Conservation (phyloP, 1,140 invertebrate species). For the Zaprionus capensis region DNA sequence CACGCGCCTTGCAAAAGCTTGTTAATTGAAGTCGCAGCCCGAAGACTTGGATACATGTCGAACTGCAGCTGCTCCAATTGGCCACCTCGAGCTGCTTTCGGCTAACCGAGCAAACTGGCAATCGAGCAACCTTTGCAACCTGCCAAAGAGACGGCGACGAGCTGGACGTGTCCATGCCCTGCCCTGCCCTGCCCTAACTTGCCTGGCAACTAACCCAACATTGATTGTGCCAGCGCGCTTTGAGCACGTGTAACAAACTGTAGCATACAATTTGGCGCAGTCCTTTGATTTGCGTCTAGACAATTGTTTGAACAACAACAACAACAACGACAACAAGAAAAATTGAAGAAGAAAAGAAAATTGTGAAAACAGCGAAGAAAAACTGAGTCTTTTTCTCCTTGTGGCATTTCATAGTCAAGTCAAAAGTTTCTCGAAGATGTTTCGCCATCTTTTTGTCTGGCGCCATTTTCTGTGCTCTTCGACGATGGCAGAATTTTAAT, state of each 20-base stretch:
- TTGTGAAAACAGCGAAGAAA: conserved; percentile 2
- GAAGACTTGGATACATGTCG: conserved; percentile 27
- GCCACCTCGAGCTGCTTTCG: conserved; percentile 1
- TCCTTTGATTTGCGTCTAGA: conserved; percentile 76
- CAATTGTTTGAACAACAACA: conserved; percentile 29
- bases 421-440: conserved; percentile 7
- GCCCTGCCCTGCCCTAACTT: not conserved
- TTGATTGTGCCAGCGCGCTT: conserved; percentile 51
- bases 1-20: conserved; percentile 21
- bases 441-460: conserved; percentile 38
- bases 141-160: not conserved
- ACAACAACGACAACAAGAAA: conserved; percentile 4
- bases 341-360: not conserved
- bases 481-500: conserved; percentile 71
- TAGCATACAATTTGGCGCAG: conserved; percentile 55
- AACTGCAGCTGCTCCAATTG: not conserved
- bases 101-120: not conserved
- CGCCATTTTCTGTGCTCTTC: conserved; percentile 43
- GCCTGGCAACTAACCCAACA: conserved; percentile 12
- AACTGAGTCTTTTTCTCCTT: conserved; percentile 32
- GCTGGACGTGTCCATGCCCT: not conserved
- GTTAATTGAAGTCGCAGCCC: conserved; percentile 49
- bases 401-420: conserved; percentile 49
- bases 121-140: conserved; percentile 4
- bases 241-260: conserved; percentile 38